phyloP scores from a whole-genome alignment of 2,888 invertebrate genomes.

The Archaeoteleia sp. region DNA sequence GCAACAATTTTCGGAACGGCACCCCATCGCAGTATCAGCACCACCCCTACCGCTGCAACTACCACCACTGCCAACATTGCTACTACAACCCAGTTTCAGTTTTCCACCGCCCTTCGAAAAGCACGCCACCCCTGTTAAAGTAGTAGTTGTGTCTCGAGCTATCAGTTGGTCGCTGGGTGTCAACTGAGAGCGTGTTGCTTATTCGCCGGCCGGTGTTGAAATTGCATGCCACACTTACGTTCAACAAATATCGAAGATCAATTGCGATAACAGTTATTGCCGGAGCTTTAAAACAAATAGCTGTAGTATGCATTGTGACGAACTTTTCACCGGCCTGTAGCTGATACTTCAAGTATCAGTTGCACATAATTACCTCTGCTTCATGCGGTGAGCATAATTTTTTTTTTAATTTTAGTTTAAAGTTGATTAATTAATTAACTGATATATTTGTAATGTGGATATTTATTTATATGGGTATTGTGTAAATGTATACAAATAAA shows the following conservation, averaged over 20 bases:
- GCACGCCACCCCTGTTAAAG: slow-evolving; percentile 53
- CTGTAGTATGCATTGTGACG: neutral
- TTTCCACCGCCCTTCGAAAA: slow-evolving; percentile 47
- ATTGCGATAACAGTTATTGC: too few species aligned
- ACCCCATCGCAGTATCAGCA: slow-evolving; percentile 7
- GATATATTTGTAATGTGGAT: too few species aligned
- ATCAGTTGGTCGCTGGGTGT: slow-evolving; percentile 54
- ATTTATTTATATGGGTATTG: too few species aligned
- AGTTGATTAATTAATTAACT: neutral
- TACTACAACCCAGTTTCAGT: slow-evolving; percentile 37
- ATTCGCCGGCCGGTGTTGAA: slow-evolving; percentile 18
- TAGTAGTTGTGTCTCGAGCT: slow-evolving; percentile 41
- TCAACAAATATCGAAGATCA: too few species aligned
- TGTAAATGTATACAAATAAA: too few species aligned
- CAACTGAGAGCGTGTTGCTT: slow-evolving; percentile 27
- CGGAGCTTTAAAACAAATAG: neutral
- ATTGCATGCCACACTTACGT: neutral
- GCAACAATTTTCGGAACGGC: too few species aligned
- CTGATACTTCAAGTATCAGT: neutral
- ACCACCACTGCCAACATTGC: slow-evolving; percentile 30
- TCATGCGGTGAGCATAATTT: slow-evolving; percentile 31
- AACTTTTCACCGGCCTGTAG: slow-evolving; percentile 1
- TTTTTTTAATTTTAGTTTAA: neutral
- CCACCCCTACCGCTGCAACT: slow-evolving; percentile 28
- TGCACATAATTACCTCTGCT: slow-evolving; percentile 6